Base-by-base conservation (phyloP, 2,888 invertebrate species). In the Lymantria monacha region DNA sequence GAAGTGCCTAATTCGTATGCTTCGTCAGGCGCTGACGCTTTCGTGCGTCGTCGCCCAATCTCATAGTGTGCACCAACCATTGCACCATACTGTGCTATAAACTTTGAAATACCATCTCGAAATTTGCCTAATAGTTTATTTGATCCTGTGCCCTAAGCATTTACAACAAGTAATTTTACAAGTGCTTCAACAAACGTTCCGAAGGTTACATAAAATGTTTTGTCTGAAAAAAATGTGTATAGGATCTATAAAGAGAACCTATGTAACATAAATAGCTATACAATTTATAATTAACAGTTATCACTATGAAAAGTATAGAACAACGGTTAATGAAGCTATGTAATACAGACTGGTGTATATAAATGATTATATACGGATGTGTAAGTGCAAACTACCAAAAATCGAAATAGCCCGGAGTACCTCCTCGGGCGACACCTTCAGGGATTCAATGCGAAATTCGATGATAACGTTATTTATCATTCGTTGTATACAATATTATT, bases 1-100 rank as follows among this genome's bases (percentile, higher is more conserved):
- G 76, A 78, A 9, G 83, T 89, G 46, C 89, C 90, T 12, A 86
- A 74, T 63, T 85, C 90, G 46, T 90, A 91, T 77, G 87, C 90
- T 33, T 83, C 90, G 8, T 87, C 87, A 0, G 81, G 85, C 0
- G 90, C 88, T 3, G 90, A 87, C 72, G 90, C 90, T 7, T 91
- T 87, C 74, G 90, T 91, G 36, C 82, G 90, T 30, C 79, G 84
- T 50, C 87, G 90, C 9, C 76, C 81, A 22, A 58, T 76, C 40
- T 74, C 82, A 14, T 86, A 85, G 81, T 73, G 66, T 33, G n/a
- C 37, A 43, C 43, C 30, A 42, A 10, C 46, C 14, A 36, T 33
- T 40, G 54, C 22, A 36, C 30, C 7, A 13, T 46, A 59, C 46
- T 62, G 61, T 53, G 59, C 49, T 46, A 55, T 55, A 56, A 52